Base-by-base conservation (phyloP, 2,797 vertebrate genomes). In the Ispidina lecontei region DNA sequence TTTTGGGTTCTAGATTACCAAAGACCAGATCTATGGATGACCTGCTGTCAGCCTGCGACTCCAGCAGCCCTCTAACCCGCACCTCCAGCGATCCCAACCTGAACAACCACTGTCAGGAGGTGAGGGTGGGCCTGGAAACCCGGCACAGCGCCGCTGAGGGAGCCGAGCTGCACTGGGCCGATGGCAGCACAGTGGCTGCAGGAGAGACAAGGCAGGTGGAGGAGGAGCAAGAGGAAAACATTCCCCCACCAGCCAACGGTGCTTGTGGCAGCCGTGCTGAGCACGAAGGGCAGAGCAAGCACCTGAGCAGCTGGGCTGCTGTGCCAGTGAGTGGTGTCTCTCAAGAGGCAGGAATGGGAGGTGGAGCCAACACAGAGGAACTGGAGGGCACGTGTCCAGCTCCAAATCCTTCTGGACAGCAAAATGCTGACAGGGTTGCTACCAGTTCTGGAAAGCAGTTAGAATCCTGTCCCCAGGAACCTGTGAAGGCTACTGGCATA, bases 21-120 rank as follows among this genome's bases (percentile, higher is more conserved):
- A 99, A 99, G 97, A 99, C 99, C 8, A 98, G 99, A 88, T 99
- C 99, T 47, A 98, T 99, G 99, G 99, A 99, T 89, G 99, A 99
- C 97, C 97, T 99, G 83, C 97, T 99, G 88, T 99, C 99, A 37
- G 98, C 98, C 25, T 98, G 98, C 68, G 99, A 99, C 87, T 99
- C 98, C 82, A 98, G 98, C 76, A 97, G 98, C 74, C 97, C 98
- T 1, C 97, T 99, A 91, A 99, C 98, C 3, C 99, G 99, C 49
- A 99, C 99, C 0, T 99, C 99, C 54, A 99, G 99, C n/a, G 99
- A 99, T 93, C 99, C 99, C 22, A 99, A 99, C 96, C 98, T 99
- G 91, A 99, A 99, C 90, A 99, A 99, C 97, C 99, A 99, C 97
- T 99, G 98, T 97, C 98, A 98, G 96, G 99, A 99, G 59, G 98